Conservation (phyloP, 2,113 vertebrate genomes). For the Pseudorectes ferrugineus region DNA sequence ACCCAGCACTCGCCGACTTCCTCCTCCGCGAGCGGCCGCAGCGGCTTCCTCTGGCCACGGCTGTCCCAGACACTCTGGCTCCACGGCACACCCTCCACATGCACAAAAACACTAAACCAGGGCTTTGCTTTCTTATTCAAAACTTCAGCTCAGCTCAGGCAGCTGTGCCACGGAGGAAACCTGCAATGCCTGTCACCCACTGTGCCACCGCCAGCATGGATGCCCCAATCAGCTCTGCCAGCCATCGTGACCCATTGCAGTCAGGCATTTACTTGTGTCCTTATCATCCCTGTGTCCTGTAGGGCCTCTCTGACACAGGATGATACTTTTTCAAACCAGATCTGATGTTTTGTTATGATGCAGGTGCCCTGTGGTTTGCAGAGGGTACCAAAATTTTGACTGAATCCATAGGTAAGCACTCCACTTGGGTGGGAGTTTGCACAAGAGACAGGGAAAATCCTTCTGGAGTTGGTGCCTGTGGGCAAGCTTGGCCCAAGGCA, state of each 20-base stretch:
- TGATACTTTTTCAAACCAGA: background rate
- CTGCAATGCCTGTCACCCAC: background rate
- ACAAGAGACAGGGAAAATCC: background rate
- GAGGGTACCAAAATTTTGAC: background rate
- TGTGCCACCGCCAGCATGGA: accelerated
- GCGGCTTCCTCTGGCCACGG: conserved; percentile 48
- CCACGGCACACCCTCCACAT: conserved; percentile 31
- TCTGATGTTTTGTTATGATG: background rate
- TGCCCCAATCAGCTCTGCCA: accelerated
- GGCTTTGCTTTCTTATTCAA: background rate
- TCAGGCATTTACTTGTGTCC: accelerated
- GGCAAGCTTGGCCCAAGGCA: background rate
- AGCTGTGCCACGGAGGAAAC: background rate
- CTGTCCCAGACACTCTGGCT: conserved; percentile 68
- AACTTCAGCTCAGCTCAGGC: background rate
- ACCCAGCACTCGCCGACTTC: background rate
- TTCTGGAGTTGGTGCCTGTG: background rate
- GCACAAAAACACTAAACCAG: conserved; percentile 6
- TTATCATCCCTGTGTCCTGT: background rate
- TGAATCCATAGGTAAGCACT: background rate
- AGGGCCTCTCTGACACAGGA: background rate
- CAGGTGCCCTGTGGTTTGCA: background rate
- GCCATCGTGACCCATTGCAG: background rate
- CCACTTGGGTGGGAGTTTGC: background rate
- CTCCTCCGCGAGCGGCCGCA: background rate